Percentiles rank a stretch among this genome's conserved stretches.
Conservation (phyloP, 2,113 vertebrate genomes). For the Platysternon megacephalum region DNA sequence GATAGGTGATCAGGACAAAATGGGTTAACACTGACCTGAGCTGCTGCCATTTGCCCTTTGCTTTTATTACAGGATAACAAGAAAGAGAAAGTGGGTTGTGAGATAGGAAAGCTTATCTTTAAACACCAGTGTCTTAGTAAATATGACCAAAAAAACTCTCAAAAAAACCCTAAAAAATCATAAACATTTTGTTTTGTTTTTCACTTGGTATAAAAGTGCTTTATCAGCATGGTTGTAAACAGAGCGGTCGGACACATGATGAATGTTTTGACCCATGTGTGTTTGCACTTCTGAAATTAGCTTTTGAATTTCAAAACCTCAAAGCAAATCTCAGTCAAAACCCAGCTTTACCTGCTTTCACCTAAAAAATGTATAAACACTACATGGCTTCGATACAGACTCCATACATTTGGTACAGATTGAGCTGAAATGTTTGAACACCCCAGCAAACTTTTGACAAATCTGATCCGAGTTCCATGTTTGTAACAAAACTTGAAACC, state of each 20-base stretch:
- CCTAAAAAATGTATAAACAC: neutral
- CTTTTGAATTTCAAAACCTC: neutral
- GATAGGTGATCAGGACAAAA: no score
- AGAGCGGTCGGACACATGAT: neutral
- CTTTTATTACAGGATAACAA: neutral
- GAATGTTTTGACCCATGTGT: neutral
- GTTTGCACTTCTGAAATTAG: neutral
- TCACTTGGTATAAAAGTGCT: neutral
- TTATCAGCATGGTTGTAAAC: neutral
- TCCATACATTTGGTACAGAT: no score
- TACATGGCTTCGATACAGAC: no score
- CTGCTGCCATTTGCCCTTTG: neutral
- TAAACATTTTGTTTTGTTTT: neutral
- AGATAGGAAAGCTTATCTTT: neutral
- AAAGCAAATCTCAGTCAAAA: neutral
- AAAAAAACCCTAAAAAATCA: no score
- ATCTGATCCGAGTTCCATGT: slow-evolving; percentile 18
- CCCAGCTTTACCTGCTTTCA: neutral
- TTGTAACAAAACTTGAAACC: slow-evolving; percentile 32
- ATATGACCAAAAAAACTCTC: neutral
- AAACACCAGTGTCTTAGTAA: neutral
- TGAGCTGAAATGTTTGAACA: no score
- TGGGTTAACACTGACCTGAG: no score
- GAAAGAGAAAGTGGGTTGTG: neutral
- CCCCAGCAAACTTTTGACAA: neutral